A percentile compares a stretch with the other conserved stretches of the same genome.
Conservation (phyloP, 2,113 vertebrate species). For the Cyprinodon brontotheroides region DNA sequence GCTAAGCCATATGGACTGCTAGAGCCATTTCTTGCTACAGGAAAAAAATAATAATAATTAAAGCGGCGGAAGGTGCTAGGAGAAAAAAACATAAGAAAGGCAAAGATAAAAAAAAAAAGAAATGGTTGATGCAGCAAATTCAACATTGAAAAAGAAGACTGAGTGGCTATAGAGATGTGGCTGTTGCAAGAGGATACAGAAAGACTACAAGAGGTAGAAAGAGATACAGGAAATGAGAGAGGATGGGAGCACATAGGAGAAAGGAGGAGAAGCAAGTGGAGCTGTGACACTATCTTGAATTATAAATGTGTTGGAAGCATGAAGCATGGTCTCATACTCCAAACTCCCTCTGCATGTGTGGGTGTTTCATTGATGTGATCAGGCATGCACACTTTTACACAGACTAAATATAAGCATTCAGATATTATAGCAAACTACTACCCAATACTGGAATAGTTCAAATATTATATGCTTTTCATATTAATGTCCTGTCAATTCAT, state of each 20-base stretch:
- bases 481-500: background rate
- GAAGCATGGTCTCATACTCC: conserved; percentile 47
- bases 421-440: conserved; percentile 33
- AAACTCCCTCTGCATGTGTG: conserved; percentile 51
- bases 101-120: conserved; percentile 13
- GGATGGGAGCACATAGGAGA: conserved; percentile 13
- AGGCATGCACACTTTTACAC: conserved; percentile 40
- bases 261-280: conserved; percentile 16
- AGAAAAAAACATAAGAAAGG: background rate
- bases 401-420: background rate
- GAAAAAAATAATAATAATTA: conserved; percentile 46
- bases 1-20: conserved; percentile 51
- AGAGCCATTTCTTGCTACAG: conserved; percentile 46
- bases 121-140: conserved; percentile 2
- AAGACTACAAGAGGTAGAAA: conserved; percentile 8
- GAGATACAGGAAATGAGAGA: conserved; percentile 43
- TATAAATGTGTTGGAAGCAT: conserved; percentile 70
- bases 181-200: conserved; percentile 10
- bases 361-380: conserved; percentile 61
- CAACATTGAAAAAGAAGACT: conserved; percentile 3
- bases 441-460: conserved; percentile 20
- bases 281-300: conserved; percentile 68
- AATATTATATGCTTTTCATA: conserved; percentile 10
- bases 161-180: conserved; percentile 1
- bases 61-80: background rate